These are phyloP conservation scores for Corythucha ciliata DNA, from an alignment of 2,888 invertebrate species.

Conservation along the genomic window DNA sequence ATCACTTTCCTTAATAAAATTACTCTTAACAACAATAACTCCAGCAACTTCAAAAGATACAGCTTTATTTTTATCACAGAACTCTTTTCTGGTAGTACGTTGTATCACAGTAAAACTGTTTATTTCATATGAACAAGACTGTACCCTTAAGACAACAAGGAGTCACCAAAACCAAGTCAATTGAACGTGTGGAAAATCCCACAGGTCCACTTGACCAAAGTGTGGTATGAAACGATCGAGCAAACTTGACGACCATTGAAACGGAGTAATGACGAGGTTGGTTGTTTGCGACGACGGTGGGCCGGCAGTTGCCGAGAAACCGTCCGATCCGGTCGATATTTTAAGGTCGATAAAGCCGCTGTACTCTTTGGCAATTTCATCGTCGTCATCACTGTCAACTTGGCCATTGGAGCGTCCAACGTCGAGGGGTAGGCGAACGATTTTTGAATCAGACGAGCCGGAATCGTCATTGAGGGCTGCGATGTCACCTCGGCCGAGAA, in stretches of 20 bases:
- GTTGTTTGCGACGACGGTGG: conserved; percentile 39
- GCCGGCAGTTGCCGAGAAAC: conserved; percentile 44
- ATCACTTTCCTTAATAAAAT: too few relatives aligned
- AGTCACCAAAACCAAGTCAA: conserved; percentile 35
- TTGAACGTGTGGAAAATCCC: conserved; percentile 54
- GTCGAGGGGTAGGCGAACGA: too few relatives aligned
- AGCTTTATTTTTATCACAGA: too few relatives aligned
- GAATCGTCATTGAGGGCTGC: background rate
- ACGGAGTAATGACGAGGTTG: conserved; percentile 43
- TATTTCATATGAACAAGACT: too few relatives aligned
- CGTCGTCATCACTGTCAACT: too few relatives aligned
- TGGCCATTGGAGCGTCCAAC: too few relatives aligned
- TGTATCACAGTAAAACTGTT: too few relatives aligned
- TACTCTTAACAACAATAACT: too few relatives aligned
- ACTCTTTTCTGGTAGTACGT: too few relatives aligned
- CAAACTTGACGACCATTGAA: conserved; percentile 63
- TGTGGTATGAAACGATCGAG: conserved; percentile 52
- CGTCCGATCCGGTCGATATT: conserved; percentile 28
- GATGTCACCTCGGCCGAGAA: too few relatives aligned
- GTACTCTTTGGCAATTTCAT: background rate
- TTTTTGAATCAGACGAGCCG: background rate
- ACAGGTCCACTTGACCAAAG: conserved; percentile 63
- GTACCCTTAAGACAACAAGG: too few relatives aligned
- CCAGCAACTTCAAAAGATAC: too few relatives aligned
- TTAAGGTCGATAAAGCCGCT: conserved; percentile 33